These are phyloP conservation scores for Cranoglanis bouderius DNA, from an alignment of 2,113 vertebrate genomes.

Conservation along the genomic window DNA sequence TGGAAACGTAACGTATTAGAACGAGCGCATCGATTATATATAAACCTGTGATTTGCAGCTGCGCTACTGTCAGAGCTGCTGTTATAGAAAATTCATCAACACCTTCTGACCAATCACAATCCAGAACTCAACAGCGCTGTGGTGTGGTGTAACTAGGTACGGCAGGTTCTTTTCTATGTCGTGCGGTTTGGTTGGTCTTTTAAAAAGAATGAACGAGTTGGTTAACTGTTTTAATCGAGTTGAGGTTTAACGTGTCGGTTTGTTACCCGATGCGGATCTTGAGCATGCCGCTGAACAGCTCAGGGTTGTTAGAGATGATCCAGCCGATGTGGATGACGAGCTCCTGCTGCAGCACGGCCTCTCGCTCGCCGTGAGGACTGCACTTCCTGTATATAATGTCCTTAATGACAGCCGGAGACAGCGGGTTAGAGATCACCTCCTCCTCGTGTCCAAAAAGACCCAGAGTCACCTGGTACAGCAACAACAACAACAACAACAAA, in stretches of 20 bases:
- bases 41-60: background rate
- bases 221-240: background rate
- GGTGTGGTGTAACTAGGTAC: background rate
- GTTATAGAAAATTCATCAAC: background rate
- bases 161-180: background rate
- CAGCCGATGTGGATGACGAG: constrained; percentile 97
- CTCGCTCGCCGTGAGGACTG: constrained; percentile 82
- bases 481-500: constrained; percentile 31
- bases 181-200: background rate
- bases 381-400: constrained; percentile 93
- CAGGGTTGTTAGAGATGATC: constrained; percentile 95
- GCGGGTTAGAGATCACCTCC: constrained; percentile 95
- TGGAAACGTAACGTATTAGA: background rate
- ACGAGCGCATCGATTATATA: background rate
- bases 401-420: constrained; percentile 93
- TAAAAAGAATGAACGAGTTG: background rate
- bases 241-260: constrained; percentile 21
- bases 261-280: constrained; percentile 92
- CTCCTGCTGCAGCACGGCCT: constrained; percentile 94
- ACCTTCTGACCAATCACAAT: background rate
- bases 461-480: constrained; percentile 83
- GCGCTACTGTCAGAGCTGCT: background rate
- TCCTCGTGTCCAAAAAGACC: constrained; percentile 95
- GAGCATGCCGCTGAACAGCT: constrained; percentile 95
- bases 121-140: background rate